Evolutionary conservation across 2,797 vertebrate species (phyloP).

Genomic region (Pachyuromys duprasi): DNA sequence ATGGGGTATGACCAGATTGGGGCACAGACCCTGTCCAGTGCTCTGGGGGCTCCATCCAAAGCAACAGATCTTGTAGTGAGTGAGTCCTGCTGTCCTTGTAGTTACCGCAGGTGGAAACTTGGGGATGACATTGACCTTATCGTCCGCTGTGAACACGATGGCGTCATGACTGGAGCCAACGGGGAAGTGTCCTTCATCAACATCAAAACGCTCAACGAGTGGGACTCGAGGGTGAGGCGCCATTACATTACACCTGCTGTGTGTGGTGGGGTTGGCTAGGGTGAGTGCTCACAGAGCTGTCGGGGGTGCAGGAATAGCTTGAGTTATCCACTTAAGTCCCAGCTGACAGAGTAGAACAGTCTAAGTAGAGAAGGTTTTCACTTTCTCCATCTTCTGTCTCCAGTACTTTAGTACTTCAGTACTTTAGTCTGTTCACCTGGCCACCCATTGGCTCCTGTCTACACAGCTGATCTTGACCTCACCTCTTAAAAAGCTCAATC

Average conservation of each 20-base stretch:
- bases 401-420: background rate
- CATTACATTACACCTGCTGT: accelerated
- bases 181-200: slow-evolving; percentile 99
- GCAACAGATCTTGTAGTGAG: background rate
- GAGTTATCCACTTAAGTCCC: background rate
- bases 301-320: too few relatives aligned
- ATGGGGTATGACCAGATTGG: background rate
- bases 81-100: slow-evolving; percentile 72
- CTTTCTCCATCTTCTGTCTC: background rate
- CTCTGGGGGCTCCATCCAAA: background rate
- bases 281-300: accelerated
- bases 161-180: slow-evolving; percentile 97
- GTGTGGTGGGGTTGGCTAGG: background rate
- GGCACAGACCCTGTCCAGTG: background rate
- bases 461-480: background rate
- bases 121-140: slow-evolving; percentile 99
- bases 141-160: slow-evolving; percentile 98
- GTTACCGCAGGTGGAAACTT: slow-evolving; percentile 98
- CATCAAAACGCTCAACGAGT: slow-evolving; percentile 98
- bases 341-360: background rate
- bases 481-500: background rate
- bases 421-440: background rate
- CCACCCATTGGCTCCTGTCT: background rate
- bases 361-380: background rate
- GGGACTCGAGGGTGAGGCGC: slow-evolving; percentile 97